Evolutionary conservation across 2,113 vertebrate species (phyloP), one percentile per base, ranked within the genome.

Genomic region (Myotis lucifugus): DNA sequence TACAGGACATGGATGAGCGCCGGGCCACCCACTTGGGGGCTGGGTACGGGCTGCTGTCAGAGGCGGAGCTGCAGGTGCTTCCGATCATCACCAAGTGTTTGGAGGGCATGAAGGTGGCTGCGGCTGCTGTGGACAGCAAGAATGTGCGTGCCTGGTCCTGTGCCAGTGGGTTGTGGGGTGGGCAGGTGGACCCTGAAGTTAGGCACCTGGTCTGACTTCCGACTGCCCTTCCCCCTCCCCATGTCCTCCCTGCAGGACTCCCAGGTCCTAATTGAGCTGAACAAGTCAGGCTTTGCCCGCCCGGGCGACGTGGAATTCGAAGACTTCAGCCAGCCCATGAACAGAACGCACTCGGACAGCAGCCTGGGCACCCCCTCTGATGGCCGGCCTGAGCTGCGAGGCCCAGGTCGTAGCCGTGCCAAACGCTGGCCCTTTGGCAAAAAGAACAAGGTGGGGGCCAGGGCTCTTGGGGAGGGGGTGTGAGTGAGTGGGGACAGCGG

Each of bases 61-160:
- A 99, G 81, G 99, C 99, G 0, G 99, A 99, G 94, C 98, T 98
- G 94, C 98, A 99, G 72, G 99, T 99, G 97, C 98, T 99, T 82
- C 99, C 99, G 27, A 99, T 99, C 97, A 99, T 99, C 1, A 98
- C 98, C 97, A 99, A 99, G 98, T 99, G 99, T 97, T 97, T 99
- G 97, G 99, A 99, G 64, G 99, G 99, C 97, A 99, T 99, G 97
- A 98, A 98, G 96, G 98, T 98, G 97, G 99, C 99, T 0, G 99
- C 99, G 2, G 98, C 98, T 7, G 98, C 98, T 3, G 98, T 99
- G 92, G 98, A 99, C 72, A 98, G 98, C 96, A 99, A 98, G 84
- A 99, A 99, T 5, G 99, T 99, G 96, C 97, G 99, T 98, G 34
- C 34, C 25, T 74, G 9, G 29, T 15, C 5, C 48, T 12, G 34